A percentile compares a stretch with the other conserved stretches of the same genome.
Conservation (phyloP, 2,888 invertebrate genomes). For the Lasioglossum pauxillum region DNA sequence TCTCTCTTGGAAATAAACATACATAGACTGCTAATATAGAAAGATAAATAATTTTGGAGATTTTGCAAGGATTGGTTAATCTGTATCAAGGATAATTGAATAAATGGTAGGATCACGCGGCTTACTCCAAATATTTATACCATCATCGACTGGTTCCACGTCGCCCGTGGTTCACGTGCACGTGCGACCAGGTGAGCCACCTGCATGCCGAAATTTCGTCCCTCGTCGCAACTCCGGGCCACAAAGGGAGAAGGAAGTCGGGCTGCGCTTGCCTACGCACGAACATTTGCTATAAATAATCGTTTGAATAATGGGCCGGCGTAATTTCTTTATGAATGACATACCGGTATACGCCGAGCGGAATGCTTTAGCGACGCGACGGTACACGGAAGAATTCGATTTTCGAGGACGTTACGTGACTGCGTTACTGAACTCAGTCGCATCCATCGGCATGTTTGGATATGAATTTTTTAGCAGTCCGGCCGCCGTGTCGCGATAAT, state of each 20-base stretch:
- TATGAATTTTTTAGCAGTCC: slow-evolving; percentile 54
- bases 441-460: slow-evolving; percentile 53
- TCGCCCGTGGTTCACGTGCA: not conserved
- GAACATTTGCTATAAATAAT: slow-evolving; percentile 57
- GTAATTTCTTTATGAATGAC: slow-evolving; percentile 64
- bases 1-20: not conserved
- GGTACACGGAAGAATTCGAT: slow-evolving; percentile 62
- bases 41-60: not conserved
- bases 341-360: slow-evolving; percentile 45
- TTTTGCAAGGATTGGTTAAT: not conserved
- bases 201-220: not conserved
- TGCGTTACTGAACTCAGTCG: slow-evolving; percentile 42
- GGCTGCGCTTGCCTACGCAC: slow-evolving; percentile 24
- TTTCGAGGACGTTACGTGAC: slow-evolving; percentile 62
- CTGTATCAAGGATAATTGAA: not conserved
- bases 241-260: slow-evolving; percentile 44
- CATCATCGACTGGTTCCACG: not conserved
- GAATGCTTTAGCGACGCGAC: slow-evolving; percentile 56
- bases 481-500: slow-evolving; percentile 33
- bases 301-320: slow-evolving; percentile 52
- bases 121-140: not conserved
- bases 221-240: slow-evolving; percentile 3
- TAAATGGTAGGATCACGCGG: not conserved
- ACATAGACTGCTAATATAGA: not conserved
- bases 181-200: slow-evolving; percentile 12